phyloP scores from a whole-genome alignment of 1,140 invertebrate genomes.

The Mesaphorura yosii region DNA sequence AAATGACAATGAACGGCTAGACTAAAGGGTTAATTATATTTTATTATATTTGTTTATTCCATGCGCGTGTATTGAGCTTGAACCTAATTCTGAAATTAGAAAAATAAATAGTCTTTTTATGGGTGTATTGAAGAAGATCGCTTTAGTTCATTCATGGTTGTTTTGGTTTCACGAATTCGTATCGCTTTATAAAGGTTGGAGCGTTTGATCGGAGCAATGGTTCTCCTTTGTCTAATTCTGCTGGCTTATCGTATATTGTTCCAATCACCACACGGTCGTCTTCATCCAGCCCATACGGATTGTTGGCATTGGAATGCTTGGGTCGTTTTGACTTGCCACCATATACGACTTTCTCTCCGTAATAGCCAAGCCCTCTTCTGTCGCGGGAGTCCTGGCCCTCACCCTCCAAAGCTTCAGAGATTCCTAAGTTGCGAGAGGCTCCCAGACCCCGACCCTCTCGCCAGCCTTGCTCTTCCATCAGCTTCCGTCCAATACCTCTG shows the following conservation, averaged over 20 bases:
- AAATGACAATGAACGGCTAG: conserved; percentile 6
- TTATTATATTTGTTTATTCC: too few species aligned
- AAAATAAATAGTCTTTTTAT: too few species aligned
- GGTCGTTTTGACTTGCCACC: conserved; percentile 1
- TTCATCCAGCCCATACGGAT: conserved; percentile 8
- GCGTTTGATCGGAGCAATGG: conserved; percentile 17
- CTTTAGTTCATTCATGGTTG: too few species aligned
- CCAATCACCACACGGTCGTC: conserved; percentile 21
- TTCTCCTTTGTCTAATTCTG: conserved; percentile 22
- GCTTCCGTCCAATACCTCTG: conserved; percentile 40
- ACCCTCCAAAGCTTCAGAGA: conserved; percentile 29
- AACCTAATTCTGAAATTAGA: too few species aligned
- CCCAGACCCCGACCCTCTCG: conserved; percentile 44
- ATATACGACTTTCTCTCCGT: conserved; percentile 26
- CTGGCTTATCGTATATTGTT: conserved; percentile 28
- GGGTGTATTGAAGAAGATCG: too few species aligned
- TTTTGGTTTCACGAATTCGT: too few species aligned
- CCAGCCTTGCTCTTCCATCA: conserved; percentile 48
- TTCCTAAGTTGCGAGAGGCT: conserved; percentile 30
- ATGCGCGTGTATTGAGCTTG: too few species aligned
- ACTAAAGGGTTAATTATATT: too few species aligned
- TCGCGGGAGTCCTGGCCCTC: conserved; percentile 24
- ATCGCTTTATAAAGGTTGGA: conserved; percentile 21
- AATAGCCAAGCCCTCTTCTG: conserved; percentile 27
- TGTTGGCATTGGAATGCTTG: conserved; percentile 4